Evolutionary conservation across 2,113 vertebrate species (phyloP), one percentile per base, ranked within the genome.

Genomic region (Percina caprodes): DNA sequence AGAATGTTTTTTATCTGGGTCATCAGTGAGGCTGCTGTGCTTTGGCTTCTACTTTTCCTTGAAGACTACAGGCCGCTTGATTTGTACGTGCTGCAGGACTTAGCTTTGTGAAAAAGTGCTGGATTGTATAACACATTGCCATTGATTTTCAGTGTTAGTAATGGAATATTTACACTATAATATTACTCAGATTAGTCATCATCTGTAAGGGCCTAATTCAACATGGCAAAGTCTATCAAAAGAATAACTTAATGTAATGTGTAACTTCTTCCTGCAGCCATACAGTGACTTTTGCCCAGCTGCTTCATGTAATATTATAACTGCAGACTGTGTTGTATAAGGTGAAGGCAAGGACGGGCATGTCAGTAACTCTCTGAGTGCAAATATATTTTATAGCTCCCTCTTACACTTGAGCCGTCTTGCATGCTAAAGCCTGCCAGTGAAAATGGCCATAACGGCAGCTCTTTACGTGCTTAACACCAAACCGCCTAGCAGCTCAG

Each of bases 1-100:
- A 59, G 74, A 72, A 72, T 65, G 18, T 15, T 73, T 84, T 77
- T 42, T n/a, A 91, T 92, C 79, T 93, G 86, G 92, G 92, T 91
- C 92, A 90, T 89, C 75, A 62, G 77, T 13, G 73, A 45, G 58
- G 49, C 60, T 15, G 69, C 52, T 69, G 26, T 56, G 66, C 85
- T 69, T 65, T 56, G 21, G 69, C 74, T 59, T 73, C 61, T 74
- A 11, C 45, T 46, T 33, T 75, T 33, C 80, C 65, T 56, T 69
- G 73, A 65, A 74, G 51, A 80, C 77, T 55, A 48, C 69, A 63
- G 56, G 66, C 16, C 46, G 4, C 54, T 71, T 51, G 24, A 56
- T 73, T 70, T 63, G 6, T 77, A 60, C 35, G 26, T 24, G 74
- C 49, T 61, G 46, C 65, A 76, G 66, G 14, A 23, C 83, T 82